These are phyloP conservation scores for Lepas anatifera DNA, from an alignment of 2,888 invertebrate genomes.

Conservation along the genomic window DNA sequence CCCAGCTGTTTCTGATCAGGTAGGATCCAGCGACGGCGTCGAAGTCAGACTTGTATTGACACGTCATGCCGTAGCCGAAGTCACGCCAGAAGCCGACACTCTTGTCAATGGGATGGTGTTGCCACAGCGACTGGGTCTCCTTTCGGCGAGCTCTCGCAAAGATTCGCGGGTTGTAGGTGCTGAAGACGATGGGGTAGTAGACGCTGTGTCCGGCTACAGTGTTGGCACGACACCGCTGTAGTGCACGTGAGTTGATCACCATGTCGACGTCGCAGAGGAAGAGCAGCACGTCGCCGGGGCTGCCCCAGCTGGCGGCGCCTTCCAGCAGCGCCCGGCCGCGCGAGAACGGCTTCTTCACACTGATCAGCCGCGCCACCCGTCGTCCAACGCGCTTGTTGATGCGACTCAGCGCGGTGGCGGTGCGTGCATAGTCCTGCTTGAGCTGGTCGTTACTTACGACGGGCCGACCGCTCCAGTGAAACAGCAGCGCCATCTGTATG, in stretches of 20 bases:
- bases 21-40: conserved; percentile 47
- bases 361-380: background rate
- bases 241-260: conserved; percentile 57
- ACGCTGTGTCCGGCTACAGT: conserved; percentile 42
- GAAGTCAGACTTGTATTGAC: conserved; percentile 64
- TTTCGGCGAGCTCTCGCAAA: background rate
- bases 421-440: background rate
- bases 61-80: conserved; percentile 70
- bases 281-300: conserved; percentile 47
- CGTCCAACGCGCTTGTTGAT: background rate
- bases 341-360: background rate
- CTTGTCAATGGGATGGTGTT: conserved; percentile 55
- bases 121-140: background rate
- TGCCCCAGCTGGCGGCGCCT: conserved; percentile 31
- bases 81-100: conserved; percentile 71
- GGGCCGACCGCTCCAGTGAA: background rate
- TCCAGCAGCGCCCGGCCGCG: conserved; percentile 36
- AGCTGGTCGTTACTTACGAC: background rate
- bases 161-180: conserved; percentile 62
- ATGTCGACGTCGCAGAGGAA: conserved; percentile 72
- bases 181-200: conserved; percentile 68
- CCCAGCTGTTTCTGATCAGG: conserved; percentile 63
- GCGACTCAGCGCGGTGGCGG: background rate
- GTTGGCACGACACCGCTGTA: conserved; percentile 46
- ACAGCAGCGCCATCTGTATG: background rate